phyloP scores from a whole-genome alignment of 2,888 invertebrate genomes.

The Lithophane semibrunnea region DNA sequence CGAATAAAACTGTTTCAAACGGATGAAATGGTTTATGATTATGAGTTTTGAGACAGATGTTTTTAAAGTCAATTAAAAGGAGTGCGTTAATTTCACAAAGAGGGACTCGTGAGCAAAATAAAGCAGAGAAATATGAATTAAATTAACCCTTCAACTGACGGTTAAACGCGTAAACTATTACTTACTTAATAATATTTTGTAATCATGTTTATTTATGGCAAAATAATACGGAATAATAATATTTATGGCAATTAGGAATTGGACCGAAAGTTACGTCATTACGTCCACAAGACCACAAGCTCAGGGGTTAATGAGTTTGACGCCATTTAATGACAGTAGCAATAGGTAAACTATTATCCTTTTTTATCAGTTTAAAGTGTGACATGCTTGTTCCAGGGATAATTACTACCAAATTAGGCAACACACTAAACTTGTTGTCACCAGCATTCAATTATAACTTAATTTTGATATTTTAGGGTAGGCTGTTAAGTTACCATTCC shows the following conservation, averaged over 20 bases:
- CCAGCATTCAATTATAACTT: neutral
- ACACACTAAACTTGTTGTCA: neutral
- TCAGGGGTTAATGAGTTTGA: slow-evolving; percentile 31
- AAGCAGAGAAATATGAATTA: neutral
- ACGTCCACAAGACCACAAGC: neutral
- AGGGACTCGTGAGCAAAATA: neutral
- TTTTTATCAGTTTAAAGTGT: slow-evolving; percentile 44
- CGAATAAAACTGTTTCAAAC: neutral
- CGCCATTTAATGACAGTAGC: slow-evolving; percentile 19
- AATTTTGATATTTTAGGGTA: neutral
- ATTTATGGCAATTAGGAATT: neutral
- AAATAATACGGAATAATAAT: no score
- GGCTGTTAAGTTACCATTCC: neutral
- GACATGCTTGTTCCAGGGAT: neutral
- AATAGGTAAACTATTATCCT: slow-evolving; percentile 23
- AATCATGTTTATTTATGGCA: neutral
- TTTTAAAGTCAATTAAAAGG: neutral
- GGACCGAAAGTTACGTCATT: neutral
- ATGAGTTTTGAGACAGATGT: neutral
- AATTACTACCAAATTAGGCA: neutral
- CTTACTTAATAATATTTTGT: no score
- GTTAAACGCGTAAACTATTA: neutral
- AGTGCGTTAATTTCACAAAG: neutral
- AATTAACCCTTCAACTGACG: no score
- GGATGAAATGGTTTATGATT: slow-evolving; percentile 3